These are phyloP conservation scores for Microcebus jonahi DNA, from an alignment of 2,113 vertebrate genomes.

Conservation along the genomic window DNA sequence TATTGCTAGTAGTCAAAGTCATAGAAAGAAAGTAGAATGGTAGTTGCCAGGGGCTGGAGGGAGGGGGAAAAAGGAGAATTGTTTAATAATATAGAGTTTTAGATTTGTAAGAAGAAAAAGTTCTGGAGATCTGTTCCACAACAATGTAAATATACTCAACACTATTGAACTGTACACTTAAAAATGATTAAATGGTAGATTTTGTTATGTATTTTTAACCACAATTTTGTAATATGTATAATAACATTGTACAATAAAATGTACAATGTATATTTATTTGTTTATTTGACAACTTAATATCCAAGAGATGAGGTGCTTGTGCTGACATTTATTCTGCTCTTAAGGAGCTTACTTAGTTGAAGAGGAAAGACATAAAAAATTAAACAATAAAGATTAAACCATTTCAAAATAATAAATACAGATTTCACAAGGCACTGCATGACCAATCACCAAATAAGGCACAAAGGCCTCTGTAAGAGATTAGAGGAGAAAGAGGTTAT, in stretches of 20 bases:
- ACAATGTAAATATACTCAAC: not conserved
- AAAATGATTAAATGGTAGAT: not conserved
- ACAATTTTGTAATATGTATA: not conserved
- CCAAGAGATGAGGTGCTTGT: not conserved
- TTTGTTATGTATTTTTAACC: not conserved
- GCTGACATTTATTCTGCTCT: not conserved
- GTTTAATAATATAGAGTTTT: not conserved
- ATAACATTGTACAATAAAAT: not conserved
- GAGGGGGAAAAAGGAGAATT: not conserved
- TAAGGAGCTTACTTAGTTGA: not conserved
- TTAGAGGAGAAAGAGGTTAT: not conserved
- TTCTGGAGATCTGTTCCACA: not conserved
- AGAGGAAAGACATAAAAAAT: not conserved
- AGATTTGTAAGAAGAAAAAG: not conserved
- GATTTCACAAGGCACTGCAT: not conserved
- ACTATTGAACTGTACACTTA: not conserved
- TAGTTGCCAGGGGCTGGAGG: not conserved
- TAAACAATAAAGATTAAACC: slow-evolving; percentile 4
- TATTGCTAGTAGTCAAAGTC: not conserved
- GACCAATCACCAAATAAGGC: not conserved
- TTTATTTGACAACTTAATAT: not conserved
- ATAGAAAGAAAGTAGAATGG: not conserved
- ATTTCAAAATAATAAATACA: slow-evolving; percentile 29
- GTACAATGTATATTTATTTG: not conserved
- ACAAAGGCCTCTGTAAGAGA: not conserved